Conservation (phyloP, 1,140 invertebrate genomes). For the Lasioglossum baleicum region DNA sequence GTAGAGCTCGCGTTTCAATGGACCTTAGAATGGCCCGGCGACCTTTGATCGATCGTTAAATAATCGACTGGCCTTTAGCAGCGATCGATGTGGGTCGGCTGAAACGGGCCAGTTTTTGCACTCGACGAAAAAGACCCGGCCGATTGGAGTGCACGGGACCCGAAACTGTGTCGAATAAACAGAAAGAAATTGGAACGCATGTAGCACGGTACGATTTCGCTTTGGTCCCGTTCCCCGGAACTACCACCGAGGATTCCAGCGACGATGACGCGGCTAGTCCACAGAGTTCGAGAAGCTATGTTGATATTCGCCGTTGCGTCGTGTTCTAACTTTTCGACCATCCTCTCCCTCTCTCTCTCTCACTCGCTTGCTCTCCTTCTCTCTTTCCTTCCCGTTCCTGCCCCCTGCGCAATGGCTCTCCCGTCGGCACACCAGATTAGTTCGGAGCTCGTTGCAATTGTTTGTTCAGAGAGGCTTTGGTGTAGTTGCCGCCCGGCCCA, state of each 20-base stretch:
- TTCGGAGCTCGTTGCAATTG: constrained; percentile 56
- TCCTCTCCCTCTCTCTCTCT: background rate
- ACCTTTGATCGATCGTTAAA: too few relatives aligned
- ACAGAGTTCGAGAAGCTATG: constrained; percentile 16
- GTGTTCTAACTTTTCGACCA: background rate
- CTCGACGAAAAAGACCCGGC: background rate
- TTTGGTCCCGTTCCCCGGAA: background rate
- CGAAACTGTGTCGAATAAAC: constrained; percentile 8
- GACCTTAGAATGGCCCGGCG: too few relatives aligned
- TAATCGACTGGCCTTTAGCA: background rate
- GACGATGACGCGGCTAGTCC: too few relatives aligned
- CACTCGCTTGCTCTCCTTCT: background rate
- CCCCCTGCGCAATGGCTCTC: background rate
- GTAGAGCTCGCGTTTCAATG: too few relatives aligned
- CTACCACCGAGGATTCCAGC: too few relatives aligned
- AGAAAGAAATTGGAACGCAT: constrained; percentile 5
- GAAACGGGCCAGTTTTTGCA: too few relatives aligned
- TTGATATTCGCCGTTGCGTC: constrained; percentile 51
- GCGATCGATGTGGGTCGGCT: background rate
- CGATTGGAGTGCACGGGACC: background rate
- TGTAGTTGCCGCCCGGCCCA: constrained; percentile 21
- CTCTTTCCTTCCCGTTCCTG: background rate
- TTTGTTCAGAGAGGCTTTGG: constrained; percentile 53
- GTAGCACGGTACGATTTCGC: background rate
- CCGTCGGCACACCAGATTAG: constrained; percentile 53